phyloP scores from a whole-genome alignment of 2,888 invertebrate genomes.

The Limulus polyphemus region DNA sequence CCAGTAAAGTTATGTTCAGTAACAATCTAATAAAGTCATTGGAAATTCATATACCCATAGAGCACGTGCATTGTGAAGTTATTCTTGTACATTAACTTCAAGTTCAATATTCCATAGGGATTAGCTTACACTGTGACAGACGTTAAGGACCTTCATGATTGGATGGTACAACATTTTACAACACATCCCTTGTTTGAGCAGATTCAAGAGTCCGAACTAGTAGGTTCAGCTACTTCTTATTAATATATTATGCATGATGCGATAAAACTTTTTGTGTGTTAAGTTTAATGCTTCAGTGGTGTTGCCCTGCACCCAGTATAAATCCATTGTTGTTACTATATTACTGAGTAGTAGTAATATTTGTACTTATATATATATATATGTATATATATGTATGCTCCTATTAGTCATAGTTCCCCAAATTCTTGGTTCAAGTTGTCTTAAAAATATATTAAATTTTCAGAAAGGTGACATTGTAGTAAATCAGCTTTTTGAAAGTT shows the following conservation, averaged over 20 bases:
- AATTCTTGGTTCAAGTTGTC: too few relatives aligned
- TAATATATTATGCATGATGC: slow-evolving; percentile 2
- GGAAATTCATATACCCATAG: too few relatives aligned
- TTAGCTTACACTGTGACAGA: slow-evolving; percentile 94
- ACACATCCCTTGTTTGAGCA: slow-evolving; percentile 79
- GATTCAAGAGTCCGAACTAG: slow-evolving; percentile 59
- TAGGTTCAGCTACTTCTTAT: slow-evolving; percentile 37
- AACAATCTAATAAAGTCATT: too few relatives aligned
- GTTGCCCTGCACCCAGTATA: too few relatives aligned
- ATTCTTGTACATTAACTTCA: slow-evolving; percentile 4
- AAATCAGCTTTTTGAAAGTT: slow-evolving; percentile 76
- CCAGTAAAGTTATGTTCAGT: too few relatives aligned
- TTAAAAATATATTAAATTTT: slow-evolving; percentile 33
- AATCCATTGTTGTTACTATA: too few relatives aligned
- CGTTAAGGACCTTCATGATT: slow-evolving; percentile 89
- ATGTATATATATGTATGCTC: too few relatives aligned
- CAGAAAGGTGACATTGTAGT: slow-evolving; percentile 70
- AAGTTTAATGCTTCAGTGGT: background rate
- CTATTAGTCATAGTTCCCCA: too few relatives aligned
- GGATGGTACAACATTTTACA: slow-evolving; percentile 87
- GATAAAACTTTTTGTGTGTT: slow-evolving; percentile 9
- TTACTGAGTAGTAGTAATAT: too few relatives aligned
- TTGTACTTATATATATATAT: too few relatives aligned
- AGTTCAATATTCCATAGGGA: slow-evolving; percentile 55
- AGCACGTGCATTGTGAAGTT: background rate